These are phyloP conservation scores for Uropetala carovei DNA, from an alignment of 2,888 invertebrate species.

Conservation along the genomic window DNA sequence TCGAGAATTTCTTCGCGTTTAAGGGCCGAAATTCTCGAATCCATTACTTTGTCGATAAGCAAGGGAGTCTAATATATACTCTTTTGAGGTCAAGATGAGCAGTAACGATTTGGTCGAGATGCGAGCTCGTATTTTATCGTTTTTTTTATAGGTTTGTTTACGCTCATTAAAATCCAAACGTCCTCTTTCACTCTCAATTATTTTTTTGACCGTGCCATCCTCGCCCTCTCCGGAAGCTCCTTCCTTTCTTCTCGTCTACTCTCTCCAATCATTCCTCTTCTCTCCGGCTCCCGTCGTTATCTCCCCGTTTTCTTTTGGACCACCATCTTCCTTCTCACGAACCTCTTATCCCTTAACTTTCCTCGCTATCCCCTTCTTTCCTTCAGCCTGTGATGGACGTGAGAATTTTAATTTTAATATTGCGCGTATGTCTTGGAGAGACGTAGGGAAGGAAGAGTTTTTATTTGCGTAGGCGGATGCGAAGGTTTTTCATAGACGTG, in stretches of 20 bases:
- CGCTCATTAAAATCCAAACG: background rate
- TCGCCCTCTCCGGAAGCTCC: too few relatives aligned
- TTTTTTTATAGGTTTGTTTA: background rate
- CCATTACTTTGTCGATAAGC: too few relatives aligned
- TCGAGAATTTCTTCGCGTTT: background rate
- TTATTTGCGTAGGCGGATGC: too few relatives aligned
- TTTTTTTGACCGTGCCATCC: background rate
- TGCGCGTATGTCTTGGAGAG: too few relatives aligned
- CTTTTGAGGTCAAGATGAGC: too few relatives aligned
- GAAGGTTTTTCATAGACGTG: too few relatives aligned
- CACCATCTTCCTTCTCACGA: background rate
- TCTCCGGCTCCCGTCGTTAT: slow-evolving; percentile 6
- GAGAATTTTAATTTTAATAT: too few relatives aligned
- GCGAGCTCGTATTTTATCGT: background rate
- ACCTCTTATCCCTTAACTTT: too few relatives aligned
- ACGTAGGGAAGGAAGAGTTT: too few relatives aligned
- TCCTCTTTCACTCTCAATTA: background rate
- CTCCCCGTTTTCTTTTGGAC: background rate
- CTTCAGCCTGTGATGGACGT: too few relatives aligned
- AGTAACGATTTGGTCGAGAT: background rate
- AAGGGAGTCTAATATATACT: too few relatives aligned
- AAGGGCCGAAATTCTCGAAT: background rate
- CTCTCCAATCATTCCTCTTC: background rate
- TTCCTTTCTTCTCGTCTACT: background rate
- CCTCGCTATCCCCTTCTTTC: too few relatives aligned